phyloP scores from a whole-genome alignment of 2,888 invertebrate species.

The Thymelicus sylvestris region DNA sequence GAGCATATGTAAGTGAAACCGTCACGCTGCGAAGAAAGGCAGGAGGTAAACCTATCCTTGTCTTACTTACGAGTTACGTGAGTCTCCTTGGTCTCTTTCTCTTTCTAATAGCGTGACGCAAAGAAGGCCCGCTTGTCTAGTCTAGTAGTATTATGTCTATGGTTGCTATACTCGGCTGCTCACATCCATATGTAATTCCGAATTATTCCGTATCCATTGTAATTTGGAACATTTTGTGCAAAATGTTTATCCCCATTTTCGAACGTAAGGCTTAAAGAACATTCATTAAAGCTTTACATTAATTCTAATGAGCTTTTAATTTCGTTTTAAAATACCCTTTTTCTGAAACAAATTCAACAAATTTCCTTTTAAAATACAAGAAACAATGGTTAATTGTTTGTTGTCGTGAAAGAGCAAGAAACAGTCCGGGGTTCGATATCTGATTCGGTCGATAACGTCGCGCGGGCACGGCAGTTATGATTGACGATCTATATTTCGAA shows the following conservation, averaged over 20 bases:
- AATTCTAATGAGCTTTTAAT: slow-evolving; percentile 9
- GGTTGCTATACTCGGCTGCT: too few relatives aligned
- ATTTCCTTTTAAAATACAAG: slow-evolving; percentile 47
- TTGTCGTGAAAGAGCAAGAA: slow-evolving; percentile 42
- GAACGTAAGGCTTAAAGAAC: background rate
- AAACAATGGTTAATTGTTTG: slow-evolving; percentile 52
- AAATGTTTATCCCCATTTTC: background rate
- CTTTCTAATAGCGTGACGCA: too few relatives aligned
- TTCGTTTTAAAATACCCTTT: slow-evolving; percentile 47
- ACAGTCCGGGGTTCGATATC: slow-evolving; percentile 42
- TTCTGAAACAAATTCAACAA: slow-evolving; percentile 47
- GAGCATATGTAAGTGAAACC: too few relatives aligned
- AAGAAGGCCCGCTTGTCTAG: too few relatives aligned
- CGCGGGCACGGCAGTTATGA: slow-evolving; percentile 68
- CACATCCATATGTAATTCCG: too few relatives aligned
- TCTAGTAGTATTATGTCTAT: too few relatives aligned
- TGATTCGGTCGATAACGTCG: slow-evolving; percentile 71
- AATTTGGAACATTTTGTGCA: too few relatives aligned
- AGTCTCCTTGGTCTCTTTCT: too few relatives aligned
- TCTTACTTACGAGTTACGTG: too few relatives aligned
- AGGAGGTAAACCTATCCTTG: too few relatives aligned
- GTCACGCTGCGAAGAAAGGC: too few relatives aligned
- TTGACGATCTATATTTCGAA: slow-evolving; percentile 73
- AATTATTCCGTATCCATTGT: too few relatives aligned
- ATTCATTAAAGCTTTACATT: slow-evolving; percentile 2